These are phyloP conservation scores for Conopomorpha cramerella DNA, from an alignment of 1,140 invertebrate species.

Conservation along the genomic window DNA sequence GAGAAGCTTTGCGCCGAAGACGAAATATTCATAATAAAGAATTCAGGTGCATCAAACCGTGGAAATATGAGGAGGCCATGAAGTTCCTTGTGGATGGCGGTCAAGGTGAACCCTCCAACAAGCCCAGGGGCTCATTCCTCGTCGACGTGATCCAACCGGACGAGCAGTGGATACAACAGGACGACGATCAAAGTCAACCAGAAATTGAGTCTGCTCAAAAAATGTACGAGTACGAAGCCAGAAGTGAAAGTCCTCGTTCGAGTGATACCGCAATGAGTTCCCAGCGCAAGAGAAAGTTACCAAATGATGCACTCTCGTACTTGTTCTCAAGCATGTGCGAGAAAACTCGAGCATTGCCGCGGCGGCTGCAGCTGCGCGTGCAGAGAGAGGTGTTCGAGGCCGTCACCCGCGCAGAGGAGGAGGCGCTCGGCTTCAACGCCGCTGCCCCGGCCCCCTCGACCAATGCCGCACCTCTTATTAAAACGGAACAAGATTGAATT, in stretches of 20 bases:
- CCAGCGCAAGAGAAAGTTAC: background rate
- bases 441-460: no score
- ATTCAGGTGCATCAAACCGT: background rate
- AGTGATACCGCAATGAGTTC: no score
- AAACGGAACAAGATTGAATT: no score
- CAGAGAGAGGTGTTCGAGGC: background rate
- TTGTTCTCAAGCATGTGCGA: background rate
- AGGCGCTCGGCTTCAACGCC: no score
- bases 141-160: background rate
- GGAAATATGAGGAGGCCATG: background rate
- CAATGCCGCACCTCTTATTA: no score
- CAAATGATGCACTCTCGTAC: background rate
- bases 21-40: background rate
- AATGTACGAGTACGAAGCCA: background rate
- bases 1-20: background rate
- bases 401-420: background rate
- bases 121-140: background rate
- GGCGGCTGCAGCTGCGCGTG: background rate
- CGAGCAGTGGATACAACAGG: no score
- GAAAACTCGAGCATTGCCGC: background rate
- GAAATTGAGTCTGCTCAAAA: no score
- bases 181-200: no score
- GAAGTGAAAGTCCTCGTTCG: background rate
- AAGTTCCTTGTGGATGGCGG: background rate
- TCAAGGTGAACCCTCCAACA: background rate